Evolutionary conservation across 2,888 invertebrate genomes (phyloP).

Genomic region (Micoletzkya japonica): DNA sequence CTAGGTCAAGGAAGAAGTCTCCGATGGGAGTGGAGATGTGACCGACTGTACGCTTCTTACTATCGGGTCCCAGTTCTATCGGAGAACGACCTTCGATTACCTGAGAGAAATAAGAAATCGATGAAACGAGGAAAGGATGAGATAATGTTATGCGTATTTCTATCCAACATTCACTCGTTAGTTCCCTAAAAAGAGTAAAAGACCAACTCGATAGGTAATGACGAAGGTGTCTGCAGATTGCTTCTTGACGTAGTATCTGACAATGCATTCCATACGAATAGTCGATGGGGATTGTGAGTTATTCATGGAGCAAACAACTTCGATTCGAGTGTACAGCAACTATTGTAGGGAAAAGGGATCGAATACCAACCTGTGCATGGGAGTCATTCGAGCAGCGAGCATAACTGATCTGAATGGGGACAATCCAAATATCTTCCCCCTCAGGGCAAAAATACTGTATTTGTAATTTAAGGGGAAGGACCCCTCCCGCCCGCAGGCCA

Average conservation of each 20-base stretch:
- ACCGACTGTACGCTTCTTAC: conserved; percentile 10
- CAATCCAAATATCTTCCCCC: background rate
- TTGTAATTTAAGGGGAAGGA: background rate
- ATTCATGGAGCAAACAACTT: no score
- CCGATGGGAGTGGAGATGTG: conserved; percentile 1
- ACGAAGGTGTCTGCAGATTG: conserved; percentile 38
- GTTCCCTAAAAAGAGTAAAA: background rate
- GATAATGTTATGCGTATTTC: background rate
- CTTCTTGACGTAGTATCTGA: conserved; percentile 38
- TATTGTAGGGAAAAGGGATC: background rate
- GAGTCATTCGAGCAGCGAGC: conserved; percentile 34
- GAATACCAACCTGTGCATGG: conserved; percentile 32
- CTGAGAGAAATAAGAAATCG: conserved; percentile 18
- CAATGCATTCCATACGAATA: no score
- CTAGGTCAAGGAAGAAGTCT: conserved; percentile 12
- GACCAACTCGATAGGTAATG: conserved; percentile 33
- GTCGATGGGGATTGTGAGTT: no score
- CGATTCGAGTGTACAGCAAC: no score
- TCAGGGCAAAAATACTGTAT: background rate
- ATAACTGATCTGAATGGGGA: conserved; percentile 13
- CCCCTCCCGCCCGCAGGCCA: no score
- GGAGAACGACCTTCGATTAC: conserved; percentile 25
- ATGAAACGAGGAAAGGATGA: background rate
- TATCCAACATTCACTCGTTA: background rate
- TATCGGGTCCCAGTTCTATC: conserved; percentile 31